Percentiles rank a stretch among this genome's conserved stretches.
phyloP scores from a whole-genome alignment of 2,113 vertebrate genomes.

The Seriola dumerili region DNA sequence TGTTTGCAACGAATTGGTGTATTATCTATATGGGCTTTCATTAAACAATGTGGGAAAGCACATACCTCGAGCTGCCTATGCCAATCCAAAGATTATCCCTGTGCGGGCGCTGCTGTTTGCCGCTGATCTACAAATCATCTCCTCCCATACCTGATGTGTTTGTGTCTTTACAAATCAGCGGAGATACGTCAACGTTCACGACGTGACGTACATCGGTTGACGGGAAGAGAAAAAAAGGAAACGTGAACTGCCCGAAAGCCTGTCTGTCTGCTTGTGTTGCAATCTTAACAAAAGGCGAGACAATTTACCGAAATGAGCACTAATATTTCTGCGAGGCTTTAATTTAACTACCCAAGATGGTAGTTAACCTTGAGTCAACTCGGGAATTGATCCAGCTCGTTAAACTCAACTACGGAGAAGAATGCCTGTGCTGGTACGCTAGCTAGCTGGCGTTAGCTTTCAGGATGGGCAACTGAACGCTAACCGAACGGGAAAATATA shows the following conservation, averaged over 20 bases:
- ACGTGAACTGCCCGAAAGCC: slow-evolving; percentile 18
- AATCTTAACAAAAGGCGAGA: background rate
- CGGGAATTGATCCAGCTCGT: slow-evolving; percentile 12
- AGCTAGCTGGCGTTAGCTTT: slow-evolving; percentile 64
- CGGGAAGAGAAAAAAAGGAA: slow-evolving; percentile 45
- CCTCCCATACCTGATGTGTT: accelerated
- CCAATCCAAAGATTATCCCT: background rate
- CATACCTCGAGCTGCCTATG: too few species aligned
- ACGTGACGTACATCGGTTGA: slow-evolving; percentile 44
- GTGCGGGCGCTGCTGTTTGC: background rate
- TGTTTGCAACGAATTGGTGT: background rate
- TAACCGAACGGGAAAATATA: background rate
- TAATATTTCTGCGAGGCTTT: background rate
- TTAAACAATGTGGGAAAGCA: background rate
- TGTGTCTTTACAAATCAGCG: background rate
- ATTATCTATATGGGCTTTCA: background rate
- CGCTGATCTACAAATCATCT: slow-evolving; percentile 19
- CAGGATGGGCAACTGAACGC: slow-evolving; percentile 62
- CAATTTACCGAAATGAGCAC: background rate
- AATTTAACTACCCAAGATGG: slow-evolving; percentile 52
- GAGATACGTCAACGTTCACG: background rate
- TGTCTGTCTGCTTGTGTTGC: background rate
- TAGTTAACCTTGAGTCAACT: slow-evolving; percentile 5
- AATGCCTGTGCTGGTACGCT: slow-evolving; percentile 41
- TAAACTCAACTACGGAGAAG: slow-evolving; percentile 34